Conservation (phyloP, 2,113 vertebrate genomes). For the Eidolon helvum region DNA sequence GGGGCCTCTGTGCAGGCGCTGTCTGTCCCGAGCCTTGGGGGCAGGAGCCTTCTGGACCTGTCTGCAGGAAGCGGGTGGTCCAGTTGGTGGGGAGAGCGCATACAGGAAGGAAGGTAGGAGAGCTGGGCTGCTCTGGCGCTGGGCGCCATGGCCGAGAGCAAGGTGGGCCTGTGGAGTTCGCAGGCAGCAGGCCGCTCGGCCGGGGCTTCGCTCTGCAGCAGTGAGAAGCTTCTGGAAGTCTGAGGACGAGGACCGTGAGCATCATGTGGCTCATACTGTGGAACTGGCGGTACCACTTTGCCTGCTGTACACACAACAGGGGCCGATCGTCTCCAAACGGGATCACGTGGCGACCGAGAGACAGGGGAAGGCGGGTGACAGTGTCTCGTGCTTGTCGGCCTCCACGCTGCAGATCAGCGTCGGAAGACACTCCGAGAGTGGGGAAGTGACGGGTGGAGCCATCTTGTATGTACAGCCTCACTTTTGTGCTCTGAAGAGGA, state of each 20-base stretch:
- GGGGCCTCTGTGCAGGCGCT: too few relatives aligned
- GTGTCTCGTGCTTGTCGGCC: not conserved
- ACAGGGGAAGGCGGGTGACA: rapidly evolving
- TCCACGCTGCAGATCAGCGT: rapidly evolving
- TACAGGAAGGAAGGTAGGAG: not conserved
- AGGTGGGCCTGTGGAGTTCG: rapidly evolving
- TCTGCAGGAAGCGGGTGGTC: too few relatives aligned
- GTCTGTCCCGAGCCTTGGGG: rapidly evolving
- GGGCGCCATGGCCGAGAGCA: not conserved
- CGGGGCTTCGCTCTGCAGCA: not conserved
- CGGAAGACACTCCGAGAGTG: too few relatives aligned
- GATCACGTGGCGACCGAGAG: rapidly evolving
- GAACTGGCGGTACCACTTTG: too few relatives aligned
- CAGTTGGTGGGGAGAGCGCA: not conserved
- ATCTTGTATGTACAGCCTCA: not conserved
- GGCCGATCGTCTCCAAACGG: not conserved
- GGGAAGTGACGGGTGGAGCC: not conserved
- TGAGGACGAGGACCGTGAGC: not conserved
- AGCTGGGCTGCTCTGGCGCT: not conserved
- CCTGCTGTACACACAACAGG: not conserved
- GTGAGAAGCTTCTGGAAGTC: not conserved
- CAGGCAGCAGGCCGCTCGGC: not conserved
- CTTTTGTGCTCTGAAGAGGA: not conserved
- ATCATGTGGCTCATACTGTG: not conserved
- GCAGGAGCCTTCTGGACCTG: rapidly evolving